Evolutionary conservation across 2,113 vertebrate genomes (phyloP).

Genomic region (Opisthocomus hoazin): DNA sequence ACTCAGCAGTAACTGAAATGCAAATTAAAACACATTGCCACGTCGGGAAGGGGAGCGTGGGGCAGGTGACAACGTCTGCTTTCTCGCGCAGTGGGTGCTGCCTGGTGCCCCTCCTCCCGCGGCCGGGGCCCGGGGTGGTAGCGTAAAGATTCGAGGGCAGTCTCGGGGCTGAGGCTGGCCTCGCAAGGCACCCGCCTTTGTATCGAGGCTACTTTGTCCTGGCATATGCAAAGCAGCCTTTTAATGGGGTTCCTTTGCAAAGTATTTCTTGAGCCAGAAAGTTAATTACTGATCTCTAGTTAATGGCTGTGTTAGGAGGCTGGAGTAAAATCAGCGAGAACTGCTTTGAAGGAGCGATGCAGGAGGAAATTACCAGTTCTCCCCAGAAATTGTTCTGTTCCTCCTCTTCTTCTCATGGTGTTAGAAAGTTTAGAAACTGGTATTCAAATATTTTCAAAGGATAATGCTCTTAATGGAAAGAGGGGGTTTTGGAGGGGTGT

Average conservation of each 20-base stretch:
- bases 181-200: neutral
- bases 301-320: constrained; percentile 62
- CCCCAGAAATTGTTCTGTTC: neutral
- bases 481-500: neutral
- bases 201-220: constrained; percentile 6
- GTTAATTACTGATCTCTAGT: constrained; percentile 73
- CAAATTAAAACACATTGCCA: neutral
- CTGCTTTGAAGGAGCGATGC: constrained; percentile 11
- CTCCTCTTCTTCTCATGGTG: neutral
- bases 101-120: neutral
- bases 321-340: constrained; percentile 11
- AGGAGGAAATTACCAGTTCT: neutral
- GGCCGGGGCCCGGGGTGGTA: fast-evolving
- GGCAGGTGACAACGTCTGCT: neutral
- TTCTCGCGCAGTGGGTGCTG: fast-evolving
- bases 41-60: neutral
- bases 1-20: neutral
- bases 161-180: neutral
- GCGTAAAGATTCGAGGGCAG: neutral
- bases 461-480: neutral
- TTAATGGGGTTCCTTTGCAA: constrained; percentile 64
- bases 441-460: neutral
- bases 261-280: constrained; percentile 69
- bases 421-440: neutral
- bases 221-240: constrained; percentile 54